Evolutionary conservation across 2,113 vertebrate genomes (phyloP).

Genomic region (Xyrauchen texanus): DNA sequence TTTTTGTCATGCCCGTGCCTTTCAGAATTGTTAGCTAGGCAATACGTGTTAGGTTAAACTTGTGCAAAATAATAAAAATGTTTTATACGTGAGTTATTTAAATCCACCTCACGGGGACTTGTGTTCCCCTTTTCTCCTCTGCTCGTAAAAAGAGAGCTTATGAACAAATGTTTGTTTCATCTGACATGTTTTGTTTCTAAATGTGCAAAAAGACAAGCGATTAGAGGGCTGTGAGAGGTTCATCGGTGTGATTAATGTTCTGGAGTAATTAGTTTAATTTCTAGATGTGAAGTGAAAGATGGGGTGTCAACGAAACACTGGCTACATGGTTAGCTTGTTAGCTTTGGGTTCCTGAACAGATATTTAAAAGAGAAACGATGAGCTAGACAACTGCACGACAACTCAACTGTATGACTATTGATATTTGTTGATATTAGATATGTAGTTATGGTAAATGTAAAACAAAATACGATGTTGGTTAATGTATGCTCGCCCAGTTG

Average conservation of each 20-base stretch:
- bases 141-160: slow-evolving; percentile 29
- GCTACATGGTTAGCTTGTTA: slow-evolving; percentile 15
- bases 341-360: not conserved
- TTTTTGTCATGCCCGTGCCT: not conserved
- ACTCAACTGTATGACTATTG: not conserved
- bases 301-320: slow-evolving; percentile 39
- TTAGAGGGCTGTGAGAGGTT: not conserved
- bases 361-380: not conserved
- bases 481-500: not conserved
- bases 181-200: not conserved
- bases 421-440: slow-evolving; percentile 2
- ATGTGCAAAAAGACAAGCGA: not conserved
- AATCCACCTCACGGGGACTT: not conserved
- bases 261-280: not conserved
- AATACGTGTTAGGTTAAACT: too few relatives aligned
- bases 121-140: slow-evolving; percentile 25
- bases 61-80: not conserved
- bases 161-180: not conserved
- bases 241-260: not conserved
- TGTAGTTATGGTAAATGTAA: not conserved
- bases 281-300: not conserved
- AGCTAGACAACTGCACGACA: not conserved
- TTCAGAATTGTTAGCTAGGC: not conserved
- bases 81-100: not conserved
- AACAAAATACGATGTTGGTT: not conserved